A percentile compares a stretch with the other conserved stretches of the same genome.
These are phyloP conservation scores for Ethmia dodecea DNA, from an alignment of 2,888 invertebrate species.

Conservation along the genomic window DNA sequence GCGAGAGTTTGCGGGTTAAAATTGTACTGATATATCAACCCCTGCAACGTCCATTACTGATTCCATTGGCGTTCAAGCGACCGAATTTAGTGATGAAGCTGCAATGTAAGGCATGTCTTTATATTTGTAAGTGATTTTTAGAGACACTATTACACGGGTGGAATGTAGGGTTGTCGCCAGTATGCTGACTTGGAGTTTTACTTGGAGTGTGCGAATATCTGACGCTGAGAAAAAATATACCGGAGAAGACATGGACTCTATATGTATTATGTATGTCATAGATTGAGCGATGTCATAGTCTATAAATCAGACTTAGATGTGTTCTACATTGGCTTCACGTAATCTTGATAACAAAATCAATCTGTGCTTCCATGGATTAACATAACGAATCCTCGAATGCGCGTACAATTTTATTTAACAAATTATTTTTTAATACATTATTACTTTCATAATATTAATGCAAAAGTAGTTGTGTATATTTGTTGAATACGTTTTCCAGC, in stretches of 20 bases:
- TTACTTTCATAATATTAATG: no score
- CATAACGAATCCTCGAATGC: no score
- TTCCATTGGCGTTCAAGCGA: slow-evolving; percentile 2
- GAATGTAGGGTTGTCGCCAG: slow-evolving; percentile 71
- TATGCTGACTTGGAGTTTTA: slow-evolving; percentile 65
- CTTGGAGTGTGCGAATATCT: slow-evolving; percentile 26
- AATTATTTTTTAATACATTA: no score
- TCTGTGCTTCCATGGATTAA: no score
- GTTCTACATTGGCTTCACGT: no score
- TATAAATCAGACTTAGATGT: no score
- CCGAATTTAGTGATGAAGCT: slow-evolving; percentile 1
- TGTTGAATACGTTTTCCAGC: no score
- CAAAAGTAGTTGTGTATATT: no score
- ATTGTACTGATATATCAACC: slow-evolving; percentile 12
- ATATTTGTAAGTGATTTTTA: slow-evolving; percentile 3
- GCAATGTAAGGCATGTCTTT: slow-evolving; percentile 24
- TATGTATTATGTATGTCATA: no score
- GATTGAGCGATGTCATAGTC: no score
- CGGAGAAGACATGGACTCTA: slow-evolving; percentile 30
- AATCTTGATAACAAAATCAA: no score
- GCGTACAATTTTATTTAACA: no score
- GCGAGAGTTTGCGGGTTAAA: slow-evolving; percentile 37
- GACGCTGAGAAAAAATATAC: slow-evolving; percentile 38
- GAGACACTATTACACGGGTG: slow-evolving; percentile 25
- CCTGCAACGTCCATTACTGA: slow-evolving; percentile 29